Percentiles rank a stretch among this genome's conserved stretches.
These are phyloP conservation scores for Epistrophe grossulariae DNA, from an alignment of 2,888 invertebrate species.

Conservation along the genomic window DNA sequence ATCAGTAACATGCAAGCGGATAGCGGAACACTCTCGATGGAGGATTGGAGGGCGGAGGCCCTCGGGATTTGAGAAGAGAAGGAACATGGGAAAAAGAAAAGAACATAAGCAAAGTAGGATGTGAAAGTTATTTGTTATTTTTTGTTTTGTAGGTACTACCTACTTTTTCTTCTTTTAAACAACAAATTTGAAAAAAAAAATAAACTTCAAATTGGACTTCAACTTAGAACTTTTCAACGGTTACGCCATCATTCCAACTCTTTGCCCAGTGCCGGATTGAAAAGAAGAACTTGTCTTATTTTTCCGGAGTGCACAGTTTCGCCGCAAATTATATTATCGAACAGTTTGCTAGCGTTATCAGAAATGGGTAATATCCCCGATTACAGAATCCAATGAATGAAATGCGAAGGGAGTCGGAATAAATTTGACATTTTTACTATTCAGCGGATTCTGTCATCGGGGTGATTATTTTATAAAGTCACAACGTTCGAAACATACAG, in stretches of 20 bases:
- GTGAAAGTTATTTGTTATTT: slow-evolving; percentile 79
- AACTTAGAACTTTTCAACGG: slow-evolving; percentile 65
- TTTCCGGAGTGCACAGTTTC: no score
- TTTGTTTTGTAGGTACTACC: slow-evolving; percentile 12
- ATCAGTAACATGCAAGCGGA: slow-evolving; percentile 71
- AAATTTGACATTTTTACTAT: no score
- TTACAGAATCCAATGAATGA: no score
- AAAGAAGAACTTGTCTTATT: no score
- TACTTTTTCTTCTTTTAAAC: slow-evolving; percentile 17
- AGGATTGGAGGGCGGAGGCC: slow-evolving; percentile 32
- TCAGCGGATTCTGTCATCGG: no score
- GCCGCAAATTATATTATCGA: no score
- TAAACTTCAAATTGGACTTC: slow-evolving; percentile 57
- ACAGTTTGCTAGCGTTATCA: no score
- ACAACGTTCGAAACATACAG: no score
- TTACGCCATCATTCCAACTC: slow-evolving; percentile 25
- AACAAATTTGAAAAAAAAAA: slow-evolving; percentile 13
- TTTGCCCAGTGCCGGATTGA: background rate
- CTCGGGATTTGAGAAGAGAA: slow-evolving; percentile 41
- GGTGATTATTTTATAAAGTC: no score
- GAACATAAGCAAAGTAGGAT: slow-evolving; percentile 75
- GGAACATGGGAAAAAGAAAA: slow-evolving; percentile 49
- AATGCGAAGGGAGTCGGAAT: no score
- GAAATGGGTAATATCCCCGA: no score
- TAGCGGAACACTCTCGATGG: slow-evolving; percentile 62